These are phyloP conservation scores for Euura saliciscinereae DNA, from an alignment of 1,140 invertebrate genomes.

Conservation along the genomic window DNA sequence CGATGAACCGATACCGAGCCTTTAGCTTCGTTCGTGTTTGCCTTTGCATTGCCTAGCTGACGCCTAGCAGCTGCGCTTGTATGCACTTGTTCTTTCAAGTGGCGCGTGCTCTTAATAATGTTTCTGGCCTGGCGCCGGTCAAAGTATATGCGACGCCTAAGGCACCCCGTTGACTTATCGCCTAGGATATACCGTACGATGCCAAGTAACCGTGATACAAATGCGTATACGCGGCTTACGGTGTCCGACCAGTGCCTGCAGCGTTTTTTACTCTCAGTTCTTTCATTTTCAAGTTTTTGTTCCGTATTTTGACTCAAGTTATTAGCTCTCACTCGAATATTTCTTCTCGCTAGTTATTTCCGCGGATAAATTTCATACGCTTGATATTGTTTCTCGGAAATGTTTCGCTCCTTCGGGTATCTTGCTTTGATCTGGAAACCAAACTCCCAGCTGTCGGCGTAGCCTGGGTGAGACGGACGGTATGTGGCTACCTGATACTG, in stretches of 20 bases:
- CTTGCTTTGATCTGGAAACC: background rate
- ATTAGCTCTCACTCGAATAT: background rate
- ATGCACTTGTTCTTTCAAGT: slow-evolving; percentile 4
- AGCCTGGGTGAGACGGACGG: background rate
- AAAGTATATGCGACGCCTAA: slow-evolving; percentile 2
- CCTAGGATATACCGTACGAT: background rate
- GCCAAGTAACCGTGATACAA: slow-evolving; percentile 3
- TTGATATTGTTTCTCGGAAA: background rate
- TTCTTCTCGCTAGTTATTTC: background rate
- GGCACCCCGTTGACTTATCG: slow-evolving; percentile 4
- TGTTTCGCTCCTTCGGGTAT: background rate
- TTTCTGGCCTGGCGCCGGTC: background rate
- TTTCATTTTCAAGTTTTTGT: background rate
- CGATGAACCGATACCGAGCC: slow-evolving; percentile 3
- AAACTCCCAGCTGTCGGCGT: background rate
- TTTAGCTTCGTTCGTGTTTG: background rate
- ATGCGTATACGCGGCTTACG: background rate
- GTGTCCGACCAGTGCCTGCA: background rate
- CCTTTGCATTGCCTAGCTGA: background rate
- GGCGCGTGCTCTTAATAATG: slow-evolving; percentile 6
- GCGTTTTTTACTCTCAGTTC: background rate
- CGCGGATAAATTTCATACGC: background rate
- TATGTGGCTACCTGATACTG: background rate
- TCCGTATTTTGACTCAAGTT: background rate
- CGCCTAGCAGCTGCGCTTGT: background rate